phyloP scores from a whole-genome alignment of 23 tunicate genomes.

The Ascidia mentula region DNA sequence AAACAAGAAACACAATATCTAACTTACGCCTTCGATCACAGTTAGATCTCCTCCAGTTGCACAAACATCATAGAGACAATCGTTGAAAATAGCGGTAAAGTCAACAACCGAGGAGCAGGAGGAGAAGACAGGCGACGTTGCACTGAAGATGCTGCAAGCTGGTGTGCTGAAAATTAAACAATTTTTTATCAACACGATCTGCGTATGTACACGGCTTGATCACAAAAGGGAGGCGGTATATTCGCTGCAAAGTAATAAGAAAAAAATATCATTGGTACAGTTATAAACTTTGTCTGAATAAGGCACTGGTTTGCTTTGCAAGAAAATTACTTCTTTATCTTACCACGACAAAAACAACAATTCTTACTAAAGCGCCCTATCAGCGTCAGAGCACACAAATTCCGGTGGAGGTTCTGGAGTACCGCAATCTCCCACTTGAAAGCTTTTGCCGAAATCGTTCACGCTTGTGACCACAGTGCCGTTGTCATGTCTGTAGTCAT shows the following conservation, averaged over 20 bases:
- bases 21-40: not conserved
- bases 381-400: no score
- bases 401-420: not conserved
- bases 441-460: conserved; percentile 47
- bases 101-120: not conserved
- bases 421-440: conserved; percentile 3
- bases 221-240: no score
- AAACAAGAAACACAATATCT: no score
- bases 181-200: no score
- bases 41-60: not conserved
- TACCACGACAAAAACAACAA: no score
- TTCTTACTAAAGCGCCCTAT: no score
- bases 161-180: not conserved
- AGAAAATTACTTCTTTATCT: no score
- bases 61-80: not conserved
- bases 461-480: conserved; percentile 31
- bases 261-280: no score
- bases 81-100: not conserved
- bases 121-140: not conserved
- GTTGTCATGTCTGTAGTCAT: conserved; percentile 23
- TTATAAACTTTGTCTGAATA: no score
- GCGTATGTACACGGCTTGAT: no score
- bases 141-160: not conserved
- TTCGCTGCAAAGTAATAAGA: no score
- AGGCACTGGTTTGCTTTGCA: no score